phyloP scores from a whole-genome alignment of 1,140 invertebrate genomes.

The Cryptotermes secundus region DNA sequence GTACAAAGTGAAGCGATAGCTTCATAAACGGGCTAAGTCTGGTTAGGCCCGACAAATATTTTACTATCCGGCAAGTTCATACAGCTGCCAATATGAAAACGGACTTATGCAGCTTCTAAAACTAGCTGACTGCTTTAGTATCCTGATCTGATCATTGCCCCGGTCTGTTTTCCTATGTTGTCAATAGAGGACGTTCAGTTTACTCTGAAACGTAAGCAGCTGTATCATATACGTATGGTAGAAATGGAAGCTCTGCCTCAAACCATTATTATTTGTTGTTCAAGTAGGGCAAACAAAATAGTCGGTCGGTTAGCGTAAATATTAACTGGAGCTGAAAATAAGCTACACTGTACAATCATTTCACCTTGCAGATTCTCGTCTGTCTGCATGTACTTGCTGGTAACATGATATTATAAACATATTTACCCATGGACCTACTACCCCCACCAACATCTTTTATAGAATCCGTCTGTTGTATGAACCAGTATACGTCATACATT shows the following conservation, averaged over 20 bases:
- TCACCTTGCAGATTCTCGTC: not conserved
- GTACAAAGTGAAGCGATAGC: not conserved
- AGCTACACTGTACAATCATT: not conserved
- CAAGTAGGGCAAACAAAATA: not conserved
- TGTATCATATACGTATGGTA: not conserved
- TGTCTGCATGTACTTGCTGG: not conserved
- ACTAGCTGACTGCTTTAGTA: not conserved
- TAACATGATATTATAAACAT: not conserved
- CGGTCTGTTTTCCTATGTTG: not conserved
- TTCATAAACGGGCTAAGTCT: not conserved
- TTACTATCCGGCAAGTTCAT: not conserved
- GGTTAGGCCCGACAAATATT: not conserved
- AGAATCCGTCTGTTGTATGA: no score
- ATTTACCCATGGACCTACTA: no score
- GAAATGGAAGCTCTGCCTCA: not conserved
- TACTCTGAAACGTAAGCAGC: not conserved
- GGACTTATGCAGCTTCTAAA: not conserved
- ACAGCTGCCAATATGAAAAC: not conserved
- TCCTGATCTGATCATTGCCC: not conserved
- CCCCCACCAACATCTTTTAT: no score
- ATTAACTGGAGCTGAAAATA: not conserved
- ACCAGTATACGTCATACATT: no score
- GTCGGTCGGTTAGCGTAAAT: not conserved
- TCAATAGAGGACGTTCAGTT: not conserved
- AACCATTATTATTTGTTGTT: not conserved